Base-by-base conservation (phyloP, 2,797 vertebrate genomes). In the Lophotriccus pileatus region DNA sequence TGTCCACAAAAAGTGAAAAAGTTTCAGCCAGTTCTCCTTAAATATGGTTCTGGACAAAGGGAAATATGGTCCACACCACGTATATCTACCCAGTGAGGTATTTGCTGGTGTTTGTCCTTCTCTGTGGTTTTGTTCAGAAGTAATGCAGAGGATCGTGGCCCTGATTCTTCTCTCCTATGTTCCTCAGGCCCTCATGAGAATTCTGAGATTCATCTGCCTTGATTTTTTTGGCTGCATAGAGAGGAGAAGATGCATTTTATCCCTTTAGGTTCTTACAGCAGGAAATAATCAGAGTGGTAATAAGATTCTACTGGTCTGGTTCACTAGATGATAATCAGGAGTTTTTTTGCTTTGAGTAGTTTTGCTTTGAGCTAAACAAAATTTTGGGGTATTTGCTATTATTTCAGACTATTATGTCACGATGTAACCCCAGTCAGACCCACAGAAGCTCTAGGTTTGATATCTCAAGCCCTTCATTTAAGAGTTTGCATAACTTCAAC, bases 291-390 rank as follows among this genome's bases (percentile, higher is more conserved):
- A 50, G 15, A 24, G 19, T 6, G 11, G 32, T 52, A 79, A 63
- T 76, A 41, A 13, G 24, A 91, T 14, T 34, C 2, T 64, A 52
- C 46, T 85, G 55, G 18, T 76, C 52, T 79, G 6, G 24, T 84
- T 96, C 93, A 77, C 69, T 95, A 87, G 91, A 50, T 93, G 89
- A 77, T 86, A 93, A 90, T 84, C 43, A 94, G 91, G 75, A 96
- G 86, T 84, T 87, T 59, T 50, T 92, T 88, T 88, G 23, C n/a
- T 68, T 58, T 72, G n/a, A 90, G 87, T 86, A 89, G 63, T 50
- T 92, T 88, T 88, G 23, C 30, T 68, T 60, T 72, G n/a, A 90
- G 24, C 32, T 74, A 90, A 74, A 34, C 3, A 94, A 84, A 73
- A 34, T 44, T 19, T 32, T 72, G 34, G 56, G 30, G 36, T 62